Conservation (phyloP, 2,888 invertebrate species). For the Lucinisca nassula region DNA sequence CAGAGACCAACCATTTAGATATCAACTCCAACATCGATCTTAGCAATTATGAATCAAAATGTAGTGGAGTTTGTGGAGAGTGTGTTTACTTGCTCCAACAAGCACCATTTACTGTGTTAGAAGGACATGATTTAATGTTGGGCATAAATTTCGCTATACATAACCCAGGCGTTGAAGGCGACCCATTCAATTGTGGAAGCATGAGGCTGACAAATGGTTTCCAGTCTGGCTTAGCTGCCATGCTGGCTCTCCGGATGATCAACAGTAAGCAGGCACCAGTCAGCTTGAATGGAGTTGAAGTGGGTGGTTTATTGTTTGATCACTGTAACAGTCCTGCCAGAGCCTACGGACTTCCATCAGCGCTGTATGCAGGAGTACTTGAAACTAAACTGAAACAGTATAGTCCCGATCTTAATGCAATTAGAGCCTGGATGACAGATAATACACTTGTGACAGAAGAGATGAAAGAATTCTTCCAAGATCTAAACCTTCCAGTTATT, state of each 20-base stretch:
- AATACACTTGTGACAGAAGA: conserved; percentile 74
- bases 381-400: conserved; percentile 23
- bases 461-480: conserved; percentile 81
- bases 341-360: conserved; percentile 77
- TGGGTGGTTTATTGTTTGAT: conserved; percentile 82
- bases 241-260: conserved; percentile 77
- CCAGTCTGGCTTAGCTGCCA: conserved; percentile 78
- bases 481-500: conserved; percentile 89
- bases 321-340: conserved; percentile 79
- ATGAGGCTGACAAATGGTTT: conserved; percentile 75
- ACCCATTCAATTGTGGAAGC: conserved; percentile 77
- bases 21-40: neutral
- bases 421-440: conserved; percentile 82
- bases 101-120: conserved; percentile 64
- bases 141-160: conserved; percentile 80
- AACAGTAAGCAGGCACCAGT: conserved; percentile 77
- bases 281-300: conserved; percentile 70
- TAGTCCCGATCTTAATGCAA: conserved; percentile 57
- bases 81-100: conserved; percentile 79
- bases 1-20: conserved; percentile 43
- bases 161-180: conserved; percentile 52
- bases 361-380: conserved; percentile 78
- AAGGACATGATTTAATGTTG: conserved; percentile 77
- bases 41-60: conserved; percentile 55
- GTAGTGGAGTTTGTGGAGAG: conserved; percentile 74